Evolutionary conservation across 2,113 vertebrate genomes (phyloP).

Genomic region (Rhynchopsitta pachyrhyncha): DNA sequence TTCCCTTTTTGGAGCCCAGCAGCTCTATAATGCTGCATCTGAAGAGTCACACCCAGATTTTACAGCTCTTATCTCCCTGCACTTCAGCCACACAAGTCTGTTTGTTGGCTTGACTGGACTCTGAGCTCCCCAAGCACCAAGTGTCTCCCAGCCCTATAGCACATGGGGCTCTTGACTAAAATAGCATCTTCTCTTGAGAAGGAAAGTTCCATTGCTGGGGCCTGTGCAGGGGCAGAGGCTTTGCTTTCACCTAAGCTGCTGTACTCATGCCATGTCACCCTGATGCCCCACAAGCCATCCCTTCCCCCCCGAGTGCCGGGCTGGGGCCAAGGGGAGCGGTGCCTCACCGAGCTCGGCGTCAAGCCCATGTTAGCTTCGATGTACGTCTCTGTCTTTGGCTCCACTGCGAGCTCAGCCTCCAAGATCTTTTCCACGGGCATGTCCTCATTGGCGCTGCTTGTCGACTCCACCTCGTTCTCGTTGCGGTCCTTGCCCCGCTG

Average conservation of each 20-base stretch:
- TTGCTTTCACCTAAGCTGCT: not conserved
- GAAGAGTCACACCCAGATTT: not conserved
- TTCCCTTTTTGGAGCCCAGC: not conserved
- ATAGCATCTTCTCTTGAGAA: not conserved
- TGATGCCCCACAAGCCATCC: not conserved
- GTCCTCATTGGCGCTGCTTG: constrained; percentile 92
- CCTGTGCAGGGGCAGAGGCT: not conserved
- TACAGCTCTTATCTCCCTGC: not conserved
- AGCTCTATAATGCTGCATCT: not conserved
- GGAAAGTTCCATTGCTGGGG: not conserved
- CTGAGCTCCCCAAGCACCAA: not conserved
- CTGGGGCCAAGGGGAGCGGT: not conserved
- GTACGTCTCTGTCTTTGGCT: constrained; percentile 97
- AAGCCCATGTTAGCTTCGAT: constrained; percentile 91
- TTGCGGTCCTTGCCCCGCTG: constrained; percentile 94
- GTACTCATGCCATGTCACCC: accelerated
- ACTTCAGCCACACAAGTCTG: not conserved
- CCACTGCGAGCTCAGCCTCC: constrained; percentile 94
- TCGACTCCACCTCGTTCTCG: constrained; percentile 93
- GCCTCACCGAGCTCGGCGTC: constrained; percentile 91
- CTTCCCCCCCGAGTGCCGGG: accelerated
- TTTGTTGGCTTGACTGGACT: not conserved
- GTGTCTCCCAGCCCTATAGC: not conserved
- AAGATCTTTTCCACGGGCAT: constrained; percentile 99
- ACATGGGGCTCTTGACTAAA: not conserved